Conservation (phyloP, 2,113 vertebrate species). For the Lipophrys pholis region DNA sequence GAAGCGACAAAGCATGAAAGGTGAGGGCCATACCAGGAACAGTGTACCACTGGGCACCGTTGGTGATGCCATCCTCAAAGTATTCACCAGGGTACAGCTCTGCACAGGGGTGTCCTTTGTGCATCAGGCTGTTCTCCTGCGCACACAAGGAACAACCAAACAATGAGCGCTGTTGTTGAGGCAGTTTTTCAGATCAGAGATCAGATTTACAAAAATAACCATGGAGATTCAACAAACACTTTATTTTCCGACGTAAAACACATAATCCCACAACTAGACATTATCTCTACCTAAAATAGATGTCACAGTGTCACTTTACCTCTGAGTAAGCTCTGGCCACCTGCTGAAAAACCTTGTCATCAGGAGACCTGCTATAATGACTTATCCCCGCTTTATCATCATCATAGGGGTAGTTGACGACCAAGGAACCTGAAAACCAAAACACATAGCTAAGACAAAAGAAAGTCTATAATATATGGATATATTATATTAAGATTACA, state of each 20-base stretch:
- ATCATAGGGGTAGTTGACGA: conserved; percentile 98
- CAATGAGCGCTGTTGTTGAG: conserved; percentile 27
- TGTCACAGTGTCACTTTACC: conserved; percentile 79
- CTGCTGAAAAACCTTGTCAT: conserved; percentile 91
- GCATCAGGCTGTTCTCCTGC: conserved; percentile 93
- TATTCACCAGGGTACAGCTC: conserved; percentile 87
- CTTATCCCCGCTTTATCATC: conserved; percentile 85
- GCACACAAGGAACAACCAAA: conserved; percentile 33
- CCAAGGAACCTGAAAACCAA: conserved; percentile 89
- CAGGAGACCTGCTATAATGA: conserved; percentile 90
- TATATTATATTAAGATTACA: too few relatives aligned
- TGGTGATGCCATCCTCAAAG: conserved; percentile 94
- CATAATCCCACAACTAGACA: conserved; percentile 9
- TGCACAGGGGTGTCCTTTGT: conserved; percentile 90
- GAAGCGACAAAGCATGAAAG: neutral
- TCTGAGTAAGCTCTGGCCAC: conserved; percentile 91
- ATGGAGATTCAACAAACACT: neutral
- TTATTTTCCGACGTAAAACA: conserved; percentile 3
- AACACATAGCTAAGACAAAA: conserved; percentile 7
- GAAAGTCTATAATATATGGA: neutral
- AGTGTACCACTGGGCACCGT: conserved; percentile 97
- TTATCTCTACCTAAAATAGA: conserved; percentile 16
- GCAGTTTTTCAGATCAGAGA: conserved; percentile 22
- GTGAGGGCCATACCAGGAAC: conserved; percentile 87
- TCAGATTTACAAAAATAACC: neutral